These are phyloP conservation scores for Trypoxylon attenuatum DNA, from an alignment of 2,888 invertebrate species.

Conservation along the genomic window DNA sequence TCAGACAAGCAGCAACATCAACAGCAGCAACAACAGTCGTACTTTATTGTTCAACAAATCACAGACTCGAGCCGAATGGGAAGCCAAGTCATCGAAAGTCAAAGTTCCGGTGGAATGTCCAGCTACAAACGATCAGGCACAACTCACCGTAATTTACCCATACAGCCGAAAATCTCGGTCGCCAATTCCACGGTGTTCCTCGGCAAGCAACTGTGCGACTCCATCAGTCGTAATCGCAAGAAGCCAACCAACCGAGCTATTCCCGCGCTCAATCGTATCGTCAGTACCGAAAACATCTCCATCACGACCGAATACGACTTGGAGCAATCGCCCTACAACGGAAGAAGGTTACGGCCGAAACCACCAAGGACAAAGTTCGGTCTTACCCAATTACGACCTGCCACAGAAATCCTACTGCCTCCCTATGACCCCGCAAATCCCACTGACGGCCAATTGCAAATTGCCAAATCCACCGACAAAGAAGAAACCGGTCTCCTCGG, in stretches of 20 bases:
- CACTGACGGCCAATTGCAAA: slow-evolving; percentile 36
- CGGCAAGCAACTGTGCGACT: slow-evolving; percentile 48
- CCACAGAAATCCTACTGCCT: slow-evolving; percentile 47
- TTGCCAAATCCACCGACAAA: slow-evolving; percentile 35
- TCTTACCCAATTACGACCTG: slow-evolving; percentile 38
- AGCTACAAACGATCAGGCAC: slow-evolving; percentile 55
- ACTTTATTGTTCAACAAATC: slow-evolving; percentile 66
- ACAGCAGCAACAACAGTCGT: too few relatives aligned
- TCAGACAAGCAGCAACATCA: slow-evolving; percentile 59
- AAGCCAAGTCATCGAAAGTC: slow-evolving; percentile 40
- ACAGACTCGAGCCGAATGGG: slow-evolving; percentile 50
- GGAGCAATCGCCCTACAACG: slow-evolving; percentile 49
- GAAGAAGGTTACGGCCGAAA: slow-evolving; percentile 40
- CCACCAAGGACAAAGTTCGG: slow-evolving; percentile 41
- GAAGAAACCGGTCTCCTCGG: slow-evolving; percentile 39
- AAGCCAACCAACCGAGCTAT: slow-evolving; percentile 57
- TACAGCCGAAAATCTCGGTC: slow-evolving; percentile 47
- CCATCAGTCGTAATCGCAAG: slow-evolving; percentile 47
- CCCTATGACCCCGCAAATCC: slow-evolving; percentile 42
- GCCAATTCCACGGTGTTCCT: slow-evolving; percentile 52
- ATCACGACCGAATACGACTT: slow-evolving; percentile 46
- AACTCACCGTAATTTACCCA: slow-evolving; percentile 45
- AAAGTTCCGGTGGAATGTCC: slow-evolving; percentile 42
- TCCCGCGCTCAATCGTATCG: slow-evolving; percentile 61
- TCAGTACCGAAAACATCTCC: slow-evolving; percentile 46